Evolutionary conservation across 2,797 vertebrate genomes (phyloP), one percentile per base, ranked within the genome.

Genomic region (Schizopygopsis pylzovi): DNA sequence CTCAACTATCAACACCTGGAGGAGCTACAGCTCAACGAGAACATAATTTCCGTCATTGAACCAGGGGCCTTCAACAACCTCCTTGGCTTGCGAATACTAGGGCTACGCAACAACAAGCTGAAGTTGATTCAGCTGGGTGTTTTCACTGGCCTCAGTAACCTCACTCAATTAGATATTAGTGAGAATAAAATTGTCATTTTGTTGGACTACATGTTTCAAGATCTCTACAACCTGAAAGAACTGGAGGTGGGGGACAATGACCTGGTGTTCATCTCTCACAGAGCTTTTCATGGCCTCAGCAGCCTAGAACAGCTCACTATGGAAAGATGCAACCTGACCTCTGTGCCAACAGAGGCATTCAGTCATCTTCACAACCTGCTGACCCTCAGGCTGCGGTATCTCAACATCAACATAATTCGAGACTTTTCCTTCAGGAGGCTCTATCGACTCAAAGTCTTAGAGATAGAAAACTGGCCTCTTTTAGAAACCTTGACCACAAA

Each of bases 161-260:
- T 99, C 88, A 99, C 98, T 86, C 97, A 96, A 92, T 94, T 99
- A 95, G 98, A 99, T 93, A 98, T 99, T 88, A 99, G 98, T 39
- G 98, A 99, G 92, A 99, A 99, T 92, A 98, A 97, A 95, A 98
- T 99, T 87, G 98, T 99, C 90, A 99, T 99, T 91, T 96, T 99
- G 77, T 95, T 99, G 82, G 98, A 99, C 93, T 97, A 98, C 88
- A 99, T 98, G 98, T 99, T 99, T 93, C 98, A 99, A 94, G 98
- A 99, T 93, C 95, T 99, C 91, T 98, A 97, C 94, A 99, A 98
- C 92, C 94, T 99, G 87, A 97, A 97, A 94, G 96, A 96, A n/a
- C 94, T 99, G 93, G 98, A 99, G 92, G 98, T 99, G 4, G 98
- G 98, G 2, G 98, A 99, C 93, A 98, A 98, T 0, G 98, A 99